Conservation (phyloP, 1,140 invertebrate genomes). For the Oryctes rhinoceros region DNA sequence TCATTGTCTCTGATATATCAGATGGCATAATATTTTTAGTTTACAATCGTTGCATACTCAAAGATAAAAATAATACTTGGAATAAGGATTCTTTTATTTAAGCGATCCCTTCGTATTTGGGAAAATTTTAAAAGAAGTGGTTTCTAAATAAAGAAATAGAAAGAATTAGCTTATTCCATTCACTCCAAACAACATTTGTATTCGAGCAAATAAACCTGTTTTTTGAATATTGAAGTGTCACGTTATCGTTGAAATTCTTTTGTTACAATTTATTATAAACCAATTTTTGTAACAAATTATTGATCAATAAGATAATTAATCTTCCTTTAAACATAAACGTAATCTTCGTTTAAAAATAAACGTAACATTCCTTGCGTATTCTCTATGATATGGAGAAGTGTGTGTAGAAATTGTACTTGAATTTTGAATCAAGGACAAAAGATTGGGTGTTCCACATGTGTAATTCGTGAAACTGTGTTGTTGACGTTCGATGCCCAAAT, state of each 20-base stretch:
- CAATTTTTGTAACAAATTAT: no score
- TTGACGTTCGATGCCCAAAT: no score
- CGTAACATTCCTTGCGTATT: background rate
- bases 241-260: no score
- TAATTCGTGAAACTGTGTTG: background rate
- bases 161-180: no score
- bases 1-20: background rate
- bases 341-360: background rate
- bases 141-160: no score
- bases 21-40: background rate
- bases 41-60: background rate
- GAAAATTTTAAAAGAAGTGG: no score
- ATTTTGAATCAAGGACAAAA: background rate
- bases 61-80: background rate
- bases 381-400: background rate
- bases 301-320: no score
- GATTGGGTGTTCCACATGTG: background rate
- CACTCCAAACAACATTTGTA: no score
- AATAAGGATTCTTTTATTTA: background rate
- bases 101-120: no score
- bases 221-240: no score
- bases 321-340: background rate
- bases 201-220: no score
- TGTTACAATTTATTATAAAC: no score
- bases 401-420: background rate